Base-by-base conservation (phyloP, 2,113 vertebrate genomes). In the Syrmaticus mikado region DNA sequence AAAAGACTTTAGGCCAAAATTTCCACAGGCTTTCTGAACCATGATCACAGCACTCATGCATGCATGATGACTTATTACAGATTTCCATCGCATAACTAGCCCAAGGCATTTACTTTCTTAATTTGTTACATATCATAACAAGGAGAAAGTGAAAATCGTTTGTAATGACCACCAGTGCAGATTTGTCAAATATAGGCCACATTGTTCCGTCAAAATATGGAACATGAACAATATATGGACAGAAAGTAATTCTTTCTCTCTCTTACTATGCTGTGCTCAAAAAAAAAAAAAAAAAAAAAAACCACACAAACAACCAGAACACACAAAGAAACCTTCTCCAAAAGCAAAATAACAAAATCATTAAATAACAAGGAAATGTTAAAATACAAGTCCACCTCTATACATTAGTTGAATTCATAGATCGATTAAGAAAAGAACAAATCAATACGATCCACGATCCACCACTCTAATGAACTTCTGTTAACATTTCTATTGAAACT, bases 121-220 rank as follows among this genome's bases (percentile, higher is more conserved):
- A 89, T 87, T 93, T 70, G 58, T 82, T 78, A 84, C 48, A 13
- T 78, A 93, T 61, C 85, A 72, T 70, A 90, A 88, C 46, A 93
- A 72, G 73, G 38, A 93, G 76, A 94, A 89, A 92, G 92, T 73
- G 40, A 96, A 95, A 94, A 84, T 67, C 41, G 10, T 84, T 92
- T 82, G 43, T 20, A 72, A 72, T 73, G 83, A 53, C 81, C 70
- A 93, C 74, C 86, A 87, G 16, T 68, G 84, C 89, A 68, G 52
- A 75, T 36, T 81, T 90, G 12, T 72, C 62, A 90, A 94, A 72
- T 48, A 71, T 1, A 41, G 64, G 85, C 38, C 57, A 83, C 38
- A 70, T 3, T 52, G 60, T 87, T 13, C 45, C 70, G 52, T 10
- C 62, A 68, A 61, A 86, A 72, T 3, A 75, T 46, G 10, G 11